A percentile compares a stretch with the other conserved stretches of the same genome.
Evolutionary conservation across 1,140 invertebrate species (phyloP).

Genomic region (Drosophila nannoptera): DNA sequence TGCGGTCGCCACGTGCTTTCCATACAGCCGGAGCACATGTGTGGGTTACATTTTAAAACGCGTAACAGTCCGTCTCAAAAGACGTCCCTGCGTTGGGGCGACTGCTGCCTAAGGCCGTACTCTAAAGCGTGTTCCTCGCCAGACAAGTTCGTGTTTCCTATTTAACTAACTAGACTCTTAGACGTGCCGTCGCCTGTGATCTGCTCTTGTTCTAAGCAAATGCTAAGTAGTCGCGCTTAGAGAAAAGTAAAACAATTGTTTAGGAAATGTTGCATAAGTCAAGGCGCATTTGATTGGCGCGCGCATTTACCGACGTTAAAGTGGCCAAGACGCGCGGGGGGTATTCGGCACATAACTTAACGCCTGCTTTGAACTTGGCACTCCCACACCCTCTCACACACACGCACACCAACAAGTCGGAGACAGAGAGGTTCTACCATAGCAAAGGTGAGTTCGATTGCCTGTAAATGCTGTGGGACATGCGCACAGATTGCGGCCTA

Average conservation of each 20-base stretch:
- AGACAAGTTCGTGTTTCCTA: slow-evolving; percentile 16
- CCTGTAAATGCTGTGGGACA: slow-evolving; percentile 56
- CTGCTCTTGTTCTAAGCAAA: slow-evolving; percentile 13
- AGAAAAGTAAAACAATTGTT: slow-evolving; percentile 19
- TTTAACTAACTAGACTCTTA: slow-evolving; percentile 7
- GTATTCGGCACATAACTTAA: slow-evolving; percentile 39
- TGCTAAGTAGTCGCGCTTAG: slow-evolving; percentile 16
- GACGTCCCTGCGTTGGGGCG: slow-evolving; percentile 95
- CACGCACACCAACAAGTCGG: not conserved
- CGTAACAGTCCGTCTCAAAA: slow-evolving; percentile 96
- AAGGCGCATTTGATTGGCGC: slow-evolving; percentile 74
- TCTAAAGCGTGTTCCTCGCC: not conserved
- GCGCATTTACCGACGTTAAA: slow-evolving; percentile 65
- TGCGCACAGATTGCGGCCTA: slow-evolving; percentile 48
- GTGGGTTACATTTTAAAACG: slow-evolving; percentile 94
- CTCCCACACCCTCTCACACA: not conserved
- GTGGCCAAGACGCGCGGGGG: slow-evolving; percentile 10
- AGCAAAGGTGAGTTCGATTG: slow-evolving; percentile 68
- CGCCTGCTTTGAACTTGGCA: slow-evolving; percentile 69
- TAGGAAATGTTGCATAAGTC: slow-evolving; percentile 71
- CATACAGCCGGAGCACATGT: slow-evolving; percentile 86
- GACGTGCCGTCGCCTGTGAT: slow-evolving; percentile 36
- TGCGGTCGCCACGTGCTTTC: slow-evolving; percentile 55
- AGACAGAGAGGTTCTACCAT: slow-evolving; percentile 21
- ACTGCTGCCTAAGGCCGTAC: slow-evolving; percentile 84